Evolutionary conservation across 2,797 vertebrate genomes (phyloP), one percentile per base, ranked within the genome.

Genomic region (Ammospiza maritima): DNA sequence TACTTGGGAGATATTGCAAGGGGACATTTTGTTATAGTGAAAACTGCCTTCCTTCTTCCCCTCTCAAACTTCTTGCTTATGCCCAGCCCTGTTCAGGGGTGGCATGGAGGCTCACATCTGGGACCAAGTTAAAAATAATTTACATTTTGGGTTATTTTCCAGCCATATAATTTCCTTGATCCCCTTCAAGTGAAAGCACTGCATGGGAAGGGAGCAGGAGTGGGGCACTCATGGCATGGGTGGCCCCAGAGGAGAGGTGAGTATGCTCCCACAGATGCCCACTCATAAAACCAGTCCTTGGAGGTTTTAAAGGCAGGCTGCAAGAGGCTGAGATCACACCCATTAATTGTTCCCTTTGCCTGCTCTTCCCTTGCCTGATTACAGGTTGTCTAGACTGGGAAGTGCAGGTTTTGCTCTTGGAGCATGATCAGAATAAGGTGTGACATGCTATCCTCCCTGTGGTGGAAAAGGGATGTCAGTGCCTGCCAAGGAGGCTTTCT

Each of bases 371-470:
- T 86, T 6, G 9, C 64, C 64, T 79, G 77, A 95, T 91, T 94
- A 90, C 74, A 96, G 88, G 91, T 95, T 89, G 94, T 93, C 94
- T 95, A 90, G 94, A 93, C 91, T 45, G 85, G 83, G 80, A 90
- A 96, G 80, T 69, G 38, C 36, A 88, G 82, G 83, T 86, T 94
- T 93, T 96, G 65, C 57, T 92, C 80, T 69, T 79, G 80, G 79
- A 88, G 82, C 76, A 80, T 50, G 76, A 89, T 56, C 77, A 76
- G 77, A 93, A 81, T 89, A 78, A 94, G 64, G 53, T 75, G 61
- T 0, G 0, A 90, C 66, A 74, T 1, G 0, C 62, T 0, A 0
- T 60, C 25, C 56, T 84, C 51, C 20, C 16, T 6, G 3, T 16
- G 71, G 74, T 78, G 67, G 80, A 73, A 88, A 90, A 72, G 32